Evolutionary conservation across 2,113 vertebrate genomes (phyloP), one percentile per base, ranked within the genome.

Genomic region (Psephotus haematonotus): DNA sequence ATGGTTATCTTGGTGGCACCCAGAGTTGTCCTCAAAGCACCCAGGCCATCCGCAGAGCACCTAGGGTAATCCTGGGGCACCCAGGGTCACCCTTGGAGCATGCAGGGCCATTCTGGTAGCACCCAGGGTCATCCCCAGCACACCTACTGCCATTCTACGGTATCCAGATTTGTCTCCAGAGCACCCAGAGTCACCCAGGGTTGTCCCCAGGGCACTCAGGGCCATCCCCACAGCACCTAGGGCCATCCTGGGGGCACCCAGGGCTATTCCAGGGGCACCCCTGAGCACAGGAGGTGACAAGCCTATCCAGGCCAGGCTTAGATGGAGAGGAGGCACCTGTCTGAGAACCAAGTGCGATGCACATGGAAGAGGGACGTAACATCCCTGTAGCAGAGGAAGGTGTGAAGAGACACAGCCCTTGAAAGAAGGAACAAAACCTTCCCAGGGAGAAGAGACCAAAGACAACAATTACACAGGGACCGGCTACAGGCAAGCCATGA

Each of bases 351-450:
- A 55, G 67, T 39, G 47, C 68, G 63, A 39, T 64, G 44, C 11
- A 35, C 1, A 1, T 35, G 29, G 74, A 80, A 72, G 59, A 86
- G 71, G 28, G 68, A 77, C 10, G 20, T 0, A 0, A 50, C 28
- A 68, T 9, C 47, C 43, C 57, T 5, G 1, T 50, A 69, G 65
- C 9, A 9, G 65, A 93, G 67, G 62, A 71, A 85, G 43, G 57
- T 8, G 8, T 23, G 33, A 81, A 78, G 24, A 90, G 41, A 59
- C 9, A 46, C 13, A 60, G 47, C 47, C 71, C 75, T 60, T 3
- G 1, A 81, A 77, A 31, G 17, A 63, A 68, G 70, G 43, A n/a
- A 70, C 25, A 79, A 75, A 92, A 28, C 37, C 19, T 64, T 71
- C 43, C 28, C n/a, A 68, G 70, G 0, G 10, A 82, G 50, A 10